A percentile compares a stretch with the other conserved stretches of the same genome.
These are phyloP conservation scores for Automeris io DNA, from an alignment of 2,888 invertebrate genomes.

Conservation along the genomic window DNA sequence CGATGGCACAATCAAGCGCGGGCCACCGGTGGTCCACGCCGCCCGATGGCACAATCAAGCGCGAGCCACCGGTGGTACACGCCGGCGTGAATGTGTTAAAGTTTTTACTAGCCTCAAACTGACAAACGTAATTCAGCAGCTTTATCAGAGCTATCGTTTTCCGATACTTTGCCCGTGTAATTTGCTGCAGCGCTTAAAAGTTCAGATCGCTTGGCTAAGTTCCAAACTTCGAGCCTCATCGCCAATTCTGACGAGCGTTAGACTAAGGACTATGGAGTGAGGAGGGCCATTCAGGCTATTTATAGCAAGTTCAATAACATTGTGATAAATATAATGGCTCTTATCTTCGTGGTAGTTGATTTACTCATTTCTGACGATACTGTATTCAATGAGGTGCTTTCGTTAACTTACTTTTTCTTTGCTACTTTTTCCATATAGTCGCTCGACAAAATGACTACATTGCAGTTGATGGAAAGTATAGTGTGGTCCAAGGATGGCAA, in stretches of 20 bases:
- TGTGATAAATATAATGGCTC: constrained; percentile 8
- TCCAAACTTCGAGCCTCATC: constrained; percentile 8
- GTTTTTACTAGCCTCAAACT: background rate
- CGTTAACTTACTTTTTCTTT: background rate
- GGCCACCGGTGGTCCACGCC: no score
- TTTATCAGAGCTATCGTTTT: constrained; percentile 17
- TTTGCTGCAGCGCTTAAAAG: constrained; percentile 13
- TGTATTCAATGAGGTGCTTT: background rate
- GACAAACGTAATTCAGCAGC: constrained; percentile 12
- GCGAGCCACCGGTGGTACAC: no score
- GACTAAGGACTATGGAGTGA: constrained; percentile 13
- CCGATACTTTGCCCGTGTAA: constrained; percentile 14
- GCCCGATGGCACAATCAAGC: no score
- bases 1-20: no score
- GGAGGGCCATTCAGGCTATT: constrained; percentile 22
- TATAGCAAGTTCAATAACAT: constrained; percentile 39
- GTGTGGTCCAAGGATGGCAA: no score
- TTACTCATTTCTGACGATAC: background rate
- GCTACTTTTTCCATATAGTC: no score
- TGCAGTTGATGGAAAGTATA: no score
- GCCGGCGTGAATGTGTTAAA: no score
- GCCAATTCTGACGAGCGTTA: constrained; percentile 28
- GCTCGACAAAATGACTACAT: no score
- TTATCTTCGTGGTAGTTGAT: background rate
- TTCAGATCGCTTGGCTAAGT: constrained; percentile 1